phyloP scores from a whole-genome alignment of 2,113 vertebrate species.

The Sapajus apella region DNA sequence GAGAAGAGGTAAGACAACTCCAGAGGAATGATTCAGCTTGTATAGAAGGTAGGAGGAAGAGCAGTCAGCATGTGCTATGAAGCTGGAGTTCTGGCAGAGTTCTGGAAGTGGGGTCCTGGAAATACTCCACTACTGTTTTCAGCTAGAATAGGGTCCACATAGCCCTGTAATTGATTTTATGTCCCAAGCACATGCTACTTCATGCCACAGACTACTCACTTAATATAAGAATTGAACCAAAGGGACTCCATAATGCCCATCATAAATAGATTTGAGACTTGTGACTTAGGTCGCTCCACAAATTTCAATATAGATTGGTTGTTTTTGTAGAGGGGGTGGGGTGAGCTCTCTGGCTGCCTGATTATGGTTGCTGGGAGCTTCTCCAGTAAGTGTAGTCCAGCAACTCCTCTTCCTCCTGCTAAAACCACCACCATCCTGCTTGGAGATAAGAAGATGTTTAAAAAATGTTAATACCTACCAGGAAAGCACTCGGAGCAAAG shows the following conservation, averaged over 20 bases:
- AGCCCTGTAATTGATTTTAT: background rate
- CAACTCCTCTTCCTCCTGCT: background rate
- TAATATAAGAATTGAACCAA: background rate
- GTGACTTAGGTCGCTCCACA: background rate
- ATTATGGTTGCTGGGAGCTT: background rate
- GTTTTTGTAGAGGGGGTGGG: background rate
- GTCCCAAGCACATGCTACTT: background rate
- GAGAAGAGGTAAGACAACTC: background rate
- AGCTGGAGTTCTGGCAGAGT: too few relatives aligned
- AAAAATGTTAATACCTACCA: background rate
- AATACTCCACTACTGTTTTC: background rate
- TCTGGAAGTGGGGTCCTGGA: background rate
- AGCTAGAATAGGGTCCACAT: background rate
- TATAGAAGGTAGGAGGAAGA: background rate
- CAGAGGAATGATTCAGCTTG: background rate
- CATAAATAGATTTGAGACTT: background rate
- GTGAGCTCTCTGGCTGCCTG: background rate
- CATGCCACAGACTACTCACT: background rate
- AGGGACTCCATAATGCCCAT: background rate
- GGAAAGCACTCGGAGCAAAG: background rate
- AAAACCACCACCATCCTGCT: background rate
- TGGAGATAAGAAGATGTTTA: background rate
- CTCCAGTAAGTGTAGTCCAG: background rate
- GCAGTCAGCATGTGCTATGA: rapidly evolving
- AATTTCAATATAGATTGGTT: background rate